phyloP scores from a whole-genome alignment of 2,888 invertebrate genomes.

The Temnothorax unifasciatus region DNA sequence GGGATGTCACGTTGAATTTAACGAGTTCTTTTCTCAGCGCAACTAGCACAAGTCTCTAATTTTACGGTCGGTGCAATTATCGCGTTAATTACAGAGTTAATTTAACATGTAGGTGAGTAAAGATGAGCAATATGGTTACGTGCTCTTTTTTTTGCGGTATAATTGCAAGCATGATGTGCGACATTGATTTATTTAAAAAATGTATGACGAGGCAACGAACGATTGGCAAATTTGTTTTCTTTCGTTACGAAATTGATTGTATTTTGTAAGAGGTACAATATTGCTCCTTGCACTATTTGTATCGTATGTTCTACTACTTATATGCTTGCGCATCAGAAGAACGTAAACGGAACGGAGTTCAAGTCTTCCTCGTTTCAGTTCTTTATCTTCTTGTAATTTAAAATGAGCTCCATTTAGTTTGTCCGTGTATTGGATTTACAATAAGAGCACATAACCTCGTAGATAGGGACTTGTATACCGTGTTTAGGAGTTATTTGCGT shows the following conservation, averaged over 20 bases:
- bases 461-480: background rate
- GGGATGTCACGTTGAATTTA: background rate
- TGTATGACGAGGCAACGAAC: background rate
- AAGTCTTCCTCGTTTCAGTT: background rate
- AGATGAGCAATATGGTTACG: background rate
- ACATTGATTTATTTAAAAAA: background rate
- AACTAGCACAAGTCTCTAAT: background rate
- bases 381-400: background rate
- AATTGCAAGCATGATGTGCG: background rate
- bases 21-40: background rate
- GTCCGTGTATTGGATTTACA: background rate
- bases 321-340: background rate
- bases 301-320: no score
- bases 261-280: background rate
- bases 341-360: background rate
- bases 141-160: background rate
- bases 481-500: background rate
- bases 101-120: background rate
- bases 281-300: background rate
- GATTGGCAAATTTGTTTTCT: background rate
- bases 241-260: background rate
- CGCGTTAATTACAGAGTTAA: background rate
- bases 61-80: background rate
- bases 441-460: background rate
- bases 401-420: background rate